These are phyloP conservation scores for Rhagologus leucostigma DNA, from an alignment of 2,113 vertebrate species.

Conservation along the genomic window DNA sequence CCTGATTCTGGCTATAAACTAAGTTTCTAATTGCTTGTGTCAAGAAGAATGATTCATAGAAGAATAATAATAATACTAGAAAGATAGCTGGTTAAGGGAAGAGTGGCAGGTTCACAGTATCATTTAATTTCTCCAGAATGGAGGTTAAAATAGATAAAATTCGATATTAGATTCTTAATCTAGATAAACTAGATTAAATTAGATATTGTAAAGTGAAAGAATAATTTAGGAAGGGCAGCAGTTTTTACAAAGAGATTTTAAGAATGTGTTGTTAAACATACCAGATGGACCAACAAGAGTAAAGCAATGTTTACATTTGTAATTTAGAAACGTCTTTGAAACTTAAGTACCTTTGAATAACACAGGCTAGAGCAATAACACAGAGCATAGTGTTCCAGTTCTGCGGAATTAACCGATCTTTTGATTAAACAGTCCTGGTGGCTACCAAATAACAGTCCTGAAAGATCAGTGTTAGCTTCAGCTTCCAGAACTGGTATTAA, in stretches of 20 bases:
- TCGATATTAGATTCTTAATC: neutral
- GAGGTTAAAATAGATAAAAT: neutral
- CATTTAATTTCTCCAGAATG: neutral
- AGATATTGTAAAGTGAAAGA: neutral
- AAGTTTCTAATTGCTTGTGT: neutral
- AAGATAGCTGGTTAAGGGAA: neutral
- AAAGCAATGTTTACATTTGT: neutral
- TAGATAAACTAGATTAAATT: neutral
- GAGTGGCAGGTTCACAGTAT: neutral
- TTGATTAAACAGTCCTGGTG: neutral
- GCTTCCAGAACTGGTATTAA: neutral
- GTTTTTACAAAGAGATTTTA: neutral
- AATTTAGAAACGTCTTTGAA: neutral
- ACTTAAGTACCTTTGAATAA: neutral
- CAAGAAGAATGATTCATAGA: neutral
- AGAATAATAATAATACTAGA: neutral
- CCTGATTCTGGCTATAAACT: neutral
- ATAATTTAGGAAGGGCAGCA: neutral
- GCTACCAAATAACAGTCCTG: neutral
- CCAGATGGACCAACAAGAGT: neutral
- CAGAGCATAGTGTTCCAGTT: neutral
- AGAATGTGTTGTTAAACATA: neutral
- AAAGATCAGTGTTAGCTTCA: neutral
- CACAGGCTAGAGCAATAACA: neutral
- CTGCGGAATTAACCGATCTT: neutral